Evolutionary conservation across 1,140 invertebrate genomes (phyloP).

Genomic region (Theocolax elegans): DNA sequence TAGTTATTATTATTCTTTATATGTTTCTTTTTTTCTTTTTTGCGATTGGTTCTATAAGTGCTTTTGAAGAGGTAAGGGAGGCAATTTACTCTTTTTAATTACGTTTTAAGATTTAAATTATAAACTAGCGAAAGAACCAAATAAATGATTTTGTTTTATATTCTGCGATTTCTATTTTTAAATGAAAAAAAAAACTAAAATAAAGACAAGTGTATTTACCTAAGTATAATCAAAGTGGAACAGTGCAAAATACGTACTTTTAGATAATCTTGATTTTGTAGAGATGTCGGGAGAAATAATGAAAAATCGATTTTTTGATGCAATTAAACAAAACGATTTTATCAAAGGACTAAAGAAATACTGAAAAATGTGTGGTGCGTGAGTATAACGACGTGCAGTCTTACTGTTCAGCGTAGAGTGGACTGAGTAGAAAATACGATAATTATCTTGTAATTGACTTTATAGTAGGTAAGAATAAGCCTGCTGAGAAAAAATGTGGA

Average conservation of each 20-base stretch:
- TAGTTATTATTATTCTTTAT: conserved; percentile 27
- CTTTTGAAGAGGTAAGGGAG: conserved; percentile 20
- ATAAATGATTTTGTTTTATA: conserved; percentile 40
- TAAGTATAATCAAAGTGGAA: conserved; percentile 48
- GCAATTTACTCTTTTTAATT: conserved; percentile 34
- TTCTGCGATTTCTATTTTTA: conserved; percentile 33
- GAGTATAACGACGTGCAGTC: conserved; percentile 19
- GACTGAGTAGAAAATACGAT: conserved; percentile 58
- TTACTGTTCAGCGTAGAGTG: conserved; percentile 52
- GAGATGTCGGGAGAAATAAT: conserved; percentile 8
- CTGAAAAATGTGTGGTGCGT: conserved; percentile 17
- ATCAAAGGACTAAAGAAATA: conserved; percentile 13
- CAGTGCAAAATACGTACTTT: conserved; percentile 44
- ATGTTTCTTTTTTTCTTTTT: conserved; percentile 16
- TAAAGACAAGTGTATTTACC: conserved; percentile 40
- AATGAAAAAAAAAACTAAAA: too few species aligned
- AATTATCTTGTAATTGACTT: conserved; percentile 43
- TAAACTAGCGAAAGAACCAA: conserved; percentile 38
- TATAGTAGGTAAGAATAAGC: conserved; percentile 26
- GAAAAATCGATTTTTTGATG: conserved; percentile 1
- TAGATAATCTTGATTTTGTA: conserved; percentile 39
- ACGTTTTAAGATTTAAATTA: conserved; percentile 34
- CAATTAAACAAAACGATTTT: conserved; percentile 27
- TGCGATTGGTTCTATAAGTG: conserved; percentile 31
- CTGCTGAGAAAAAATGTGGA: conserved; percentile 10